phyloP scores from a whole-genome alignment of 1,140 invertebrate species.

The Aphaenogaster floridana region DNA sequence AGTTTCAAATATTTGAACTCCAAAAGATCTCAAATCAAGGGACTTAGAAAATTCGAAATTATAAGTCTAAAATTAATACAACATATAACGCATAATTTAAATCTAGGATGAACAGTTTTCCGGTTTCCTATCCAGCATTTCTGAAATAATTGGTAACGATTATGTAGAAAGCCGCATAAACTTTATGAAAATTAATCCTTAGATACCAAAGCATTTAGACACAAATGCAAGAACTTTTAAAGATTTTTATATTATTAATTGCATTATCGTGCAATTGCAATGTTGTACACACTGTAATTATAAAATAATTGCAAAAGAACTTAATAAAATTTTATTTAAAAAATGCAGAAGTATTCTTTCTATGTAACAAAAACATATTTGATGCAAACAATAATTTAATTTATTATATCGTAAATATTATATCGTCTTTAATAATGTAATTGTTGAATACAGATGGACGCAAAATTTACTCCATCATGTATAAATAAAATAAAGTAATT shows the following conservation, averaged over 20 bases:
- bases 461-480: not conserved
- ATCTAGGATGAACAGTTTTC: not conserved
- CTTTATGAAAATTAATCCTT: not conserved
- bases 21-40: not conserved
- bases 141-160: conserved; percentile 32
- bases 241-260: conserved; percentile 7
- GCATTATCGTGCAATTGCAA: not conserved
- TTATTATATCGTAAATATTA: not conserved
- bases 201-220: not conserved
- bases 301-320: conserved; percentile 26
- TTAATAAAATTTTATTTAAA: conserved; percentile 39
- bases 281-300: conserved; percentile 1
- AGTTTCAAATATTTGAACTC: not conserved
- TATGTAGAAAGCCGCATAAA: not conserved
- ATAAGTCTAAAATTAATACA: not conserved
- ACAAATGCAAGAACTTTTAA: not conserved
- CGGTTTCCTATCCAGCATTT: not conserved
- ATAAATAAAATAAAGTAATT: not conserved
- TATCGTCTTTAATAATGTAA: not conserved
- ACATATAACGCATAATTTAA: not conserved
- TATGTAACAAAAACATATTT: not conserved
- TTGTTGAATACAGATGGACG: not conserved
- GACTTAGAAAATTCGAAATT: not conserved
- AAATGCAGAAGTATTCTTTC: conserved; percentile 4
- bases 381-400: not conserved